These are phyloP conservation scores for Melanostigma gelatinosum DNA, from an alignment of 2,113 vertebrate species.

Conservation along the genomic window DNA sequence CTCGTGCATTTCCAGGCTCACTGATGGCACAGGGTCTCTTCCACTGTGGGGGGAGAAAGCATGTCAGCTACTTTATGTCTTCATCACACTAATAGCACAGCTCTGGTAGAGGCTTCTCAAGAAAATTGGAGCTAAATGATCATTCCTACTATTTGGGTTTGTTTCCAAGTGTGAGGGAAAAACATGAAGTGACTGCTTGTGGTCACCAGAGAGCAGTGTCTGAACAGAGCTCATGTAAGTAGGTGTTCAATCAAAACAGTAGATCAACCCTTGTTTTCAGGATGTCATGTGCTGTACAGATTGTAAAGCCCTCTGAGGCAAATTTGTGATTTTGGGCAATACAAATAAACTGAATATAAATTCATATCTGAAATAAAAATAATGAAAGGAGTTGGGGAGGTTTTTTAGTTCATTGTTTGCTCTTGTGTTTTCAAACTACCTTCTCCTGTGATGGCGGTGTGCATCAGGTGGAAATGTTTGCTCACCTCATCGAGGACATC, in stretches of 20 bases:
- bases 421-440: background rate
- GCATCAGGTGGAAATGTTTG: background rate
- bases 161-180: background rate
- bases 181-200: background rate
- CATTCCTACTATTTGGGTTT: background rate
- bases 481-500: conserved; percentile 62
- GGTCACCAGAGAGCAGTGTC: conserved; percentile 24
- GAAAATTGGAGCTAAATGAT: background rate
- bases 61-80: background rate
- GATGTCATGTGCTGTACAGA: background rate
- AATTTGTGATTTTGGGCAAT: background rate
- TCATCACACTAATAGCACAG: background rate
- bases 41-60: conserved; percentile 64
- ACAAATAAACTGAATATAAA: background rate
- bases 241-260: background rate
- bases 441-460: background rate
- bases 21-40: conserved; percentile 86
- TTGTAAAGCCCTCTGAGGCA: background rate
- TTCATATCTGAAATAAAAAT: background rate
- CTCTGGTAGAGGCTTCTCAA: background rate
- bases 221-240: background rate
- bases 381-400: background rate
- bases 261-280: background rate
- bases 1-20: conserved; percentile 93
- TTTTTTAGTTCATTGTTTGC: background rate